A percentile compares a stretch with the other conserved stretches of the same genome.
phyloP scores from a whole-genome alignment of 2,113 vertebrate genomes.

The Poeciliopsis occidentalis region DNA sequence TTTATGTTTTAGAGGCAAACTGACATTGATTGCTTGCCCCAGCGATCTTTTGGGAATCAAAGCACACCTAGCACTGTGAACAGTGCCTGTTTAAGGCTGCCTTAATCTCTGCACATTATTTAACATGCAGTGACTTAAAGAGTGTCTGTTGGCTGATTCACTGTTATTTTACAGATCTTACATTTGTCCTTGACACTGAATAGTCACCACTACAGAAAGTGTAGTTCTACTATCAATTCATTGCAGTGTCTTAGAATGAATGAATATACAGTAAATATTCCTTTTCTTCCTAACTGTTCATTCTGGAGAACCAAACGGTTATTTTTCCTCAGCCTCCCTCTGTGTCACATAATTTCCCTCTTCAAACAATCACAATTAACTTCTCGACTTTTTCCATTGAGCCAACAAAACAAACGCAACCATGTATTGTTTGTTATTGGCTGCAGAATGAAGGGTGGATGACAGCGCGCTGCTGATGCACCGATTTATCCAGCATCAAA shows the following conservation, averaged over 20 bases:
- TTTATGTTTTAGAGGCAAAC: conserved; percentile 60
- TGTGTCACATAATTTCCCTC: conserved; percentile 2
- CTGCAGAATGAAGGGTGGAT: conserved; percentile 13
- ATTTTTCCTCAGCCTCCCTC: conserved; percentile 5
- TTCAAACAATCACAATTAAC: conserved; percentile 46
- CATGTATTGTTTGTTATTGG: conserved; percentile 8
- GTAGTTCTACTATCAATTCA: conserved; percentile 37
- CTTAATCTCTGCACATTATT: conserved; percentile 61
- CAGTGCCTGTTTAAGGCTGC: conserved; percentile 43
- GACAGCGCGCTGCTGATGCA: conserved; percentile 36
- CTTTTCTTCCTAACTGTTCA: conserved; percentile 8
- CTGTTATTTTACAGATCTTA: conserved; percentile 36
- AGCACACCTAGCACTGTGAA: conserved; percentile 32
- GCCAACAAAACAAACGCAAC: not conserved
- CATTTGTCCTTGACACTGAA: conserved; percentile 45
- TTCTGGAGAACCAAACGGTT: conserved; percentile 11
- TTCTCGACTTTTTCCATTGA: conserved; percentile 16
- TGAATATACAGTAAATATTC: conserved; percentile 34
- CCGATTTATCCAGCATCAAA: conserved; percentile 58
- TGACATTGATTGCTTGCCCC: conserved; percentile 56
- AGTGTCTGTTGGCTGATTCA: conserved; percentile 37
- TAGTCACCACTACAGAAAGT: not conserved
- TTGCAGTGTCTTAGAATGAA: conserved; percentile 10
- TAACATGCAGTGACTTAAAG: conserved; percentile 50
- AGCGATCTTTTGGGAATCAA: conserved; percentile 48